Percentiles rank a stretch among this genome's conserved stretches.
These are phyloP conservation scores for Protophormia terraenovae DNA, from an alignment of 2,888 invertebrate genomes.

Conservation along the genomic window DNA sequence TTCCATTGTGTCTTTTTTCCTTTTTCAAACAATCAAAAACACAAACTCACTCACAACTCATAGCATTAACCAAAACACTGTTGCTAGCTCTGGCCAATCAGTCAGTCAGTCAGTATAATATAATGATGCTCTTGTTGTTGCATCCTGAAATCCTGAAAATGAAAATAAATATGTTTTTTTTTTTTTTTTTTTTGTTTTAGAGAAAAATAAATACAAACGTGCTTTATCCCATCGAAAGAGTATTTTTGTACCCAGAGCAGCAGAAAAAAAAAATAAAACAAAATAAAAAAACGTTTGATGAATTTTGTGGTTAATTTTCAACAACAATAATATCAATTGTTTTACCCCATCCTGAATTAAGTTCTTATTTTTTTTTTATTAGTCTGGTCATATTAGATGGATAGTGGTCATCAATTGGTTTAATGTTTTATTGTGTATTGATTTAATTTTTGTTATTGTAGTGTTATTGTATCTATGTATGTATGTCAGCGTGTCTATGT, in stretches of 20 bases:
- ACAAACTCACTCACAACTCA: background rate
- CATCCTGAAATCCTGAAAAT: background rate
- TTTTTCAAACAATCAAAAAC: too few species aligned
- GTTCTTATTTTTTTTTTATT: background rate
- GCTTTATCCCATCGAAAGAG: background rate
- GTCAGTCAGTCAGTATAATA: background rate
- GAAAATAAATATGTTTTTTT: background rate
- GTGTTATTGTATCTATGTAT: background rate
- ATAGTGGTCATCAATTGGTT: background rate
- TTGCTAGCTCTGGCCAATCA: background rate
- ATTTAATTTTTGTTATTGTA: background rate
- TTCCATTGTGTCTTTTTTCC: background rate
- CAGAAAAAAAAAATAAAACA: background rate
- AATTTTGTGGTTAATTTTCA: conserved; percentile 1
- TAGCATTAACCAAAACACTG: background rate
- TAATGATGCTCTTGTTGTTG: background rate
- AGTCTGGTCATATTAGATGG: background rate
- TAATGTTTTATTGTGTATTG: background rate
- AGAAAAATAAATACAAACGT: background rate
- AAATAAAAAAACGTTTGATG: background rate
- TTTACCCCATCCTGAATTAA: background rate
- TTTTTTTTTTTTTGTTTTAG: background rate
- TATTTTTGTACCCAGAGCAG: background rate
- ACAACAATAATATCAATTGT: background rate
- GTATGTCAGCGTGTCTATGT: background rate